Evolutionary conservation across 2,113 vertebrate genomes (phyloP).

Genomic region (Malurus alboscapulatus): DNA sequence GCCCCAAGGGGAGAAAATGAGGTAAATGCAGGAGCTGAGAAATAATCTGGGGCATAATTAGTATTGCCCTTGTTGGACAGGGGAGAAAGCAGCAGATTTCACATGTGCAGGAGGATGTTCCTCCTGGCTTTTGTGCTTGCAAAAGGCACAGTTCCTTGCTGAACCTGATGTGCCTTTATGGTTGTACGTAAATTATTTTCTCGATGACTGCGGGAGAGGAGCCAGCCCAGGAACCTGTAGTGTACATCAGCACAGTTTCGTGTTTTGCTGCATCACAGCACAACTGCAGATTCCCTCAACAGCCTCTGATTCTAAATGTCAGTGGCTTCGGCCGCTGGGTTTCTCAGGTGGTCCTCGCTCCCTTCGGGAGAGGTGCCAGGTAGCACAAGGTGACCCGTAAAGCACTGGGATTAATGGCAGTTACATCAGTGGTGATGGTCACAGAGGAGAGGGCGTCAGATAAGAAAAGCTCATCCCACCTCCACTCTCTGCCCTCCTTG

Average conservation of each 20-base stretch:
- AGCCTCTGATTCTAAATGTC: neutral
- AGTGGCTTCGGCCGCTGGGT: neutral
- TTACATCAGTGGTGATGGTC: neutral
- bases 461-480: neutral
- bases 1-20: neutral
- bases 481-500: neutral
- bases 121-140: neutral
- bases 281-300: neutral
- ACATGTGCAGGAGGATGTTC: neutral
- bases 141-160: neutral
- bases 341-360: neutral
- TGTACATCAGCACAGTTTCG: neutral
- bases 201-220: neutral
- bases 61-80: neutral
- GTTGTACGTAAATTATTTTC: neutral
- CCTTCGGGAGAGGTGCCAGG: conserved; percentile 10
- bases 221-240: neutral
- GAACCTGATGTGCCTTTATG: neutral
- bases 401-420: conserved; percentile 36
- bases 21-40: neutral
- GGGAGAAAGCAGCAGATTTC: neutral
- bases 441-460: neutral
- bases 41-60: neutral
- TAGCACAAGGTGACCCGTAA: conserved; percentile 36
- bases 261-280: neutral